Evolutionary conservation across 2,888 invertebrate species (phyloP), one percentile per base, ranked within the genome.

Genomic region (Lycaena phlaeas): DNA sequence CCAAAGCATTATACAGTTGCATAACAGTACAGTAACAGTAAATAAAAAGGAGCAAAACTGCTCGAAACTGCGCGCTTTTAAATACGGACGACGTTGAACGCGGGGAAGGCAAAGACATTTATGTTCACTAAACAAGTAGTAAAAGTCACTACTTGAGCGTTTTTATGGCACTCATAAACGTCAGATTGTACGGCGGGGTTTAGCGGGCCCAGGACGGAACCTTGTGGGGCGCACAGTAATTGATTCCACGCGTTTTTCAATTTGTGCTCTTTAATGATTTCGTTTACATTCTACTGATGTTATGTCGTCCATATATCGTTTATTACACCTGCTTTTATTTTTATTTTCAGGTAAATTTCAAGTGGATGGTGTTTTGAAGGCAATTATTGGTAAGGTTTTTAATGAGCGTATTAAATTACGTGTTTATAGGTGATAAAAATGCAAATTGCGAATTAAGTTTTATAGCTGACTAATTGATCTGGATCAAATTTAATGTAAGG

Each of bases 121-220:
- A 86, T 86, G 85, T 85, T 81, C 85, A 82, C 85, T 85, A 85
- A 85, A 86, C 85, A 85, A 85, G 85, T 85, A 85, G 85, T 85
- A 85, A 85, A 85, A 85, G 85, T 85, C 85, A 82, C 81, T 84
- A 73, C 82, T 85, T 84, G 85, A 85, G 82, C 81, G 85, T 85
- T 84, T 85, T 85, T 85, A 85, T 84, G 78, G 81, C 82, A 73
- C 76, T 84, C 85, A 82, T 85, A 85, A 85, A 85, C 76, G 85
- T 85, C 85, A 82, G 85, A 84, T 85, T 85, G 85, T 71, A 73
- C 79, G 76, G 75, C 64, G 71, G 71, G 75, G 72, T 66, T 75
- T 73, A 75, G 69, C 68, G 69, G 66, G 66, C 61, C 61, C 59
- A 56, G 48, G 44, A 14, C 30, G 11, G 34, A 40, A 36, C 41